Base-by-base conservation (phyloP, 2,113 vertebrate genomes). In the Pituophis catenifer region DNA sequence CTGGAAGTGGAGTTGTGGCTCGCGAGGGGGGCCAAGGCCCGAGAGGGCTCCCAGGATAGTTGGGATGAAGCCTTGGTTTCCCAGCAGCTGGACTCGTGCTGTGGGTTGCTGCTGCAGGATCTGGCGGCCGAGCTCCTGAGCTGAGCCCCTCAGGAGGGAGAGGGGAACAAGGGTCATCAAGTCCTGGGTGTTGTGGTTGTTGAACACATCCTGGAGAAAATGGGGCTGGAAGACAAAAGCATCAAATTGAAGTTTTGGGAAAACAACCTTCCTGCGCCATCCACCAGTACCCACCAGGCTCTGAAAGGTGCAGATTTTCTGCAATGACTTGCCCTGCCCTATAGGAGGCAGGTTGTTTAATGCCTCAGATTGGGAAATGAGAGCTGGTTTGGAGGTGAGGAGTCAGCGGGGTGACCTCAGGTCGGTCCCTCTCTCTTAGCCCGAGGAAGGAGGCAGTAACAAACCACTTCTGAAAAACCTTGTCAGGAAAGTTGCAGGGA, bases 191-290 rank as follows among this genome's bases (percentile, higher is more conserved):
- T 96, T 94, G 52, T 85, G 95, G 86, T 48, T 89, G 15, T 62
- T 0, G 0, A 94, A 75, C 23, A 44, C 23, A 0, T 95, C 94
- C 93, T 96, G 94, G 2, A 94, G 94, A 75, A 94, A 93, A 90
- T 89, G 96, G 0, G 94, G 62, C 97, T 98, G 92, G 89, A 96
- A 95, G 90, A 93, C 94, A 95, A 95, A 86, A 70, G 85, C 23
- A 90, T n/a, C 85, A 70, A 85, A 17, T 24, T 90, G n/a, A 65
- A 53, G 91, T 58, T 81, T 0, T 0, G 48, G 55, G 23, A 90
- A 88, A 15, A 70, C 9, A 21, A 8, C 10, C 13, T 52, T n/a
- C 54, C 89, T 8, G 26, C 1, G 11, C 3, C 52, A 10, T 65
- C 62, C 17, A 8, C 12, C 4, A 0, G 33, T 33, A n/a, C 29